A percentile compares a stretch with the other conserved stretches of the same genome.
Evolutionary conservation across 2,113 vertebrate genomes (phyloP).

Genomic region (Syrmaticus mikado): DNA sequence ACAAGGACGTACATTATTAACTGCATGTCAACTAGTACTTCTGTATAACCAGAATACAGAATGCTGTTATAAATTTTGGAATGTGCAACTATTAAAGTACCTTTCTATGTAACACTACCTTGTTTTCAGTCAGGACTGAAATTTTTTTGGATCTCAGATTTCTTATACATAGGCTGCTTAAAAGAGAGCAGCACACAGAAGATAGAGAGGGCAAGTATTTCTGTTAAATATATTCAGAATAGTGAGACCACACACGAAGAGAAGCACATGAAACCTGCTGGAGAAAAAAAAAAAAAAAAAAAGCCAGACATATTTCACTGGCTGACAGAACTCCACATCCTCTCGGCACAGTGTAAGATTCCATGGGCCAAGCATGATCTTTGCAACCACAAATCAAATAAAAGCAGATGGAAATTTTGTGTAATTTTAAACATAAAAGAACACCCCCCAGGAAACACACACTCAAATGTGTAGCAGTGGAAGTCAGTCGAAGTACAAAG

Average conservation of each 20-base stretch:
- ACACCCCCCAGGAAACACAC: slow-evolving; percentile 61
- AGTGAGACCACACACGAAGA: slow-evolving; percentile 82
- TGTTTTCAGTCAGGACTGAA: slow-evolving; percentile 33
- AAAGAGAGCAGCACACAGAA: slow-evolving; percentile 58
- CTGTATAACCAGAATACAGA: slow-evolving; percentile 13
- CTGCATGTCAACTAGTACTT: neutral
- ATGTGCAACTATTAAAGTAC: slow-evolving; percentile 25
- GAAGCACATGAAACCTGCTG: slow-evolving; percentile 69
- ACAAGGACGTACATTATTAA: neutral
- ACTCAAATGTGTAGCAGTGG: slow-evolving; percentile 40
- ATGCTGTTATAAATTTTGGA: slow-evolving; percentile 18
- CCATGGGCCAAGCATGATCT: slow-evolving; percentile 82
- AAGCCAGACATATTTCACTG: slow-evolving; percentile 84
- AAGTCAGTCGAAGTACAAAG: slow-evolving; percentile 13
- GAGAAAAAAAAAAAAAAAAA: neutral
- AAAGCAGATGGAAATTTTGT: slow-evolving; percentile 85
- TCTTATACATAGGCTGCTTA: slow-evolving; percentile 44
- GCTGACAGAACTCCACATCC: slow-evolving; percentile 88
- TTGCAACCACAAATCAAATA: slow-evolving; percentile 83
- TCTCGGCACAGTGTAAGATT: slow-evolving; percentile 76
- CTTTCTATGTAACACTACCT: slow-evolving; percentile 42
- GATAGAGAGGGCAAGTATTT: slow-evolving; percentile 68
- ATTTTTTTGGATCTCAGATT: slow-evolving; percentile 52
- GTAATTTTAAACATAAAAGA: slow-evolving; percentile 70
- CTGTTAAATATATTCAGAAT: slow-evolving; percentile 65